These are phyloP conservation scores for Ectemnius cavifrons DNA, from an alignment of 2,888 invertebrate species.

Conservation along the genomic window DNA sequence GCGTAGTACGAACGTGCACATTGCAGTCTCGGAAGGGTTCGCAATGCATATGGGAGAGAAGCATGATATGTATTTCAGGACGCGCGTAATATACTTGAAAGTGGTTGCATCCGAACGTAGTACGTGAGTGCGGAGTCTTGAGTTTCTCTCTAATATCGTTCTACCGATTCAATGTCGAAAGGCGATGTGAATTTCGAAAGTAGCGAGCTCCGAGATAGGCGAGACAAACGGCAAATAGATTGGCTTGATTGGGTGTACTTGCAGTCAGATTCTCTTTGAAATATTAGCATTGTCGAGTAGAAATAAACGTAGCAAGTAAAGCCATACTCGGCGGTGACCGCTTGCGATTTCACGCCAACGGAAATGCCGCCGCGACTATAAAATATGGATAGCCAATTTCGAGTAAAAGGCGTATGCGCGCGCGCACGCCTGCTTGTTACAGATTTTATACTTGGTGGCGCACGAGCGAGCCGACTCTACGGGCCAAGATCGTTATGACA, in stretches of 20 bases:
- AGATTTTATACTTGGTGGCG: constrained; percentile 37
- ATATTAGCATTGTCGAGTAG: constrained; percentile 31
- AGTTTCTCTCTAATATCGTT: background rate
- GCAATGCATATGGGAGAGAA: constrained; percentile 14
- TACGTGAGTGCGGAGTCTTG: background rate
- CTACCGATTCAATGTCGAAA: constrained; percentile 3
- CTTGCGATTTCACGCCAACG: background rate
- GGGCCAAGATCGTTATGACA: constrained; percentile 24
- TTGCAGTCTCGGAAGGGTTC: constrained; percentile 11
- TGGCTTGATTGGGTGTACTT: constrained; percentile 14
- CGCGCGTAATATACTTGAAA: too few species aligned
- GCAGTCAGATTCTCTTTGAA: constrained; percentile 35
- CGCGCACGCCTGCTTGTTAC: constrained; percentile 26
- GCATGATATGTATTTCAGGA: too few species aligned
- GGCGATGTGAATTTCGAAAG: background rate
- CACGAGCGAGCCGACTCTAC: background rate
- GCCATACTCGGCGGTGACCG: constrained; percentile 6
- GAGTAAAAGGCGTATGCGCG: constrained; percentile 13
- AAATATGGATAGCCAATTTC: constrained; percentile 51
- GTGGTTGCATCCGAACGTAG: too few species aligned
- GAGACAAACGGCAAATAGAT: background rate
- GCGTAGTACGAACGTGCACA: constrained; percentile 32
- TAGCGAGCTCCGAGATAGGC: background rate
- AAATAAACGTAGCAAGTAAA: constrained; percentile 16
- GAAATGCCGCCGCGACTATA: constrained; percentile 21